Evolutionary conservation across 2,113 vertebrate species (phyloP).

Genomic region (Falcunculus frontatus): DNA sequence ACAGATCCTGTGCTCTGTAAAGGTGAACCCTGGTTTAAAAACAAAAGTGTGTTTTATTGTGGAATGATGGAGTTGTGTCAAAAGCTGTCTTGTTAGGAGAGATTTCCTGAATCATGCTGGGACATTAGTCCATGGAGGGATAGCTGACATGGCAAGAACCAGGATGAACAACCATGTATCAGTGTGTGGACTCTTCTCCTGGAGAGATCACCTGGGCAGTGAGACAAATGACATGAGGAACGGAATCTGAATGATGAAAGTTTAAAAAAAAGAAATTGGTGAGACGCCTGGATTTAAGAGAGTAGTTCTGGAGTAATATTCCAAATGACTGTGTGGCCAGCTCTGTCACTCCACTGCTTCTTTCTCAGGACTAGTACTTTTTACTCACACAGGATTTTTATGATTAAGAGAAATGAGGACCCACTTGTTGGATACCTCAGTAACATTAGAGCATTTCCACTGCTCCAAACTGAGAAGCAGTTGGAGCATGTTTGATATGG

Average conservation of each 20-base stretch:
- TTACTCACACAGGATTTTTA: neutral
- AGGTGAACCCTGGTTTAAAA: neutral
- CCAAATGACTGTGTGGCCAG: neutral
- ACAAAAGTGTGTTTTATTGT: neutral
- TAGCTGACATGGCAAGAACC: neutral
- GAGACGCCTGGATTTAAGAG: neutral
- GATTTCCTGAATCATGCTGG: neutral
- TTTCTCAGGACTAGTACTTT: neutral
- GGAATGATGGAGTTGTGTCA: neutral
- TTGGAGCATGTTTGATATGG: neutral
- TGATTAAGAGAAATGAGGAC: neutral
- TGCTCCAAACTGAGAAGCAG: neutral
- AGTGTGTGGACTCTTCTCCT: neutral
- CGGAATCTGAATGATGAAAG: neutral
- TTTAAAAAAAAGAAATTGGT: accelerated
- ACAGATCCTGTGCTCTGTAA: neutral
- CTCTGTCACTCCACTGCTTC: neutral
- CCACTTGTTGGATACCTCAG: neutral
- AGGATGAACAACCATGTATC: accelerated
- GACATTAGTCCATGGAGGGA: accelerated
- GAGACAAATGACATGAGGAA: neutral
- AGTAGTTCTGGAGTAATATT: neutral
- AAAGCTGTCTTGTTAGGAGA: neutral
- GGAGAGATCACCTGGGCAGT: neutral
- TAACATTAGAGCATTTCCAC: neutral